phyloP scores from a whole-genome alignment of 2,797 vertebrate genomes.

The Onychomys arenicola region DNA sequence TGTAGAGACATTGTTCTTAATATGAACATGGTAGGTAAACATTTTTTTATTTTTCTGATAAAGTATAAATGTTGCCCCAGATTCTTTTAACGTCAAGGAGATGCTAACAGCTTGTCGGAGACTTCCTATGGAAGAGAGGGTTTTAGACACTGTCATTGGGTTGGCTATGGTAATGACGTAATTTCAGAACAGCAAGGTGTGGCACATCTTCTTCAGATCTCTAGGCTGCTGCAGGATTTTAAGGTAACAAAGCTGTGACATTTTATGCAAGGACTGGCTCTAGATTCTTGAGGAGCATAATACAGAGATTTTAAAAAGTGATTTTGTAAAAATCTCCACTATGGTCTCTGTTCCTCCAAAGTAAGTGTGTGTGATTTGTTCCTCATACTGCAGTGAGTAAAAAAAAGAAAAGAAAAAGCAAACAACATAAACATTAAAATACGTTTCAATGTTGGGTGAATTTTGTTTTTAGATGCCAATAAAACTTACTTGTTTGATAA shows the following conservation, averaged over 20 bases:
- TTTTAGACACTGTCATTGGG: slow-evolving; percentile 93
- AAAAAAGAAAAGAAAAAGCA: slow-evolving; percentile 88
- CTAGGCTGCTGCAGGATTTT: slow-evolving; percentile 96
- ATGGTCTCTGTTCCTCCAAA: slow-evolving; percentile 96
- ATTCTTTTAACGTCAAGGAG: slow-evolving; percentile 90
- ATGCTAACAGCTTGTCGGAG: slow-evolving; percentile 90
- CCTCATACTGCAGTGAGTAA: slow-evolving; percentile 94
- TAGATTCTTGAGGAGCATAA: slow-evolving; percentile 90
- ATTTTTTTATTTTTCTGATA: slow-evolving; percentile 92
- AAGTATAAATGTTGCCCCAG: slow-evolving; percentile 90
- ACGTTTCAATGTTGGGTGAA: slow-evolving; percentile 96
- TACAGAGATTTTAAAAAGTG: slow-evolving; percentile 92
- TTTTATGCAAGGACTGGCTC: slow-evolving; percentile 90
- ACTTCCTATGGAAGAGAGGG: slow-evolving; percentile 99
- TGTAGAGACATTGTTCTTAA: slow-evolving; percentile 96
- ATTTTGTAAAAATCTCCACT: slow-evolving; percentile 92
- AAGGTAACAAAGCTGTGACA: slow-evolving; percentile 94
- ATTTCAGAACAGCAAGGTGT: slow-evolving; percentile 92
- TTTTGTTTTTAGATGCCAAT: slow-evolving; percentile 99
- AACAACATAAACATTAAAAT: slow-evolving; percentile 84
- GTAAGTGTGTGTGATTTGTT: slow-evolving; percentile 99
- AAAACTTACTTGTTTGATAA: slow-evolving; percentile 99
- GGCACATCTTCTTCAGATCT: slow-evolving; percentile 93
- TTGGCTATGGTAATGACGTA: slow-evolving; percentile 91
- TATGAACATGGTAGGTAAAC: slow-evolving; percentile 95